Evolutionary conservation across 1,140 invertebrate genomes (phyloP), one percentile per base, ranked within the genome.

Genomic region (Choristoneura fumiferana): DNA sequence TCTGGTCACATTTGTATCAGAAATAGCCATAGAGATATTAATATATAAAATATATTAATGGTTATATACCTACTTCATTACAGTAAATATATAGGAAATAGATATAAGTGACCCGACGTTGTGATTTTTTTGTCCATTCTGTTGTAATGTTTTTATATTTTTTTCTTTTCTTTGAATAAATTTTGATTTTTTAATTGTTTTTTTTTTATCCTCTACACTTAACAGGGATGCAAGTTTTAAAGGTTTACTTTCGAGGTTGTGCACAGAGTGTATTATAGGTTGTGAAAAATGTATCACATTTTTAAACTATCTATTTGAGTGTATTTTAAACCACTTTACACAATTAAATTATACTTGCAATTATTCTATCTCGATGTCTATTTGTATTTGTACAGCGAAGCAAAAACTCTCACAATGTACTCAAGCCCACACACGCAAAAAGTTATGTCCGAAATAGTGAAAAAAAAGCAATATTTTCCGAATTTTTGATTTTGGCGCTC

Each of bases 101-200:
- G 43, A 29, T 13, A 8, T 49, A 49, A 49, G 43, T 45, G 2
- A 22, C 22, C 43, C 22, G 12, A 22, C 22, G 43, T 49, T 49
- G 43, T 49, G 43, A 49, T 49, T 49, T 43, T 40, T 49, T 49
- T 49, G 43, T 13, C 22, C 43, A 33, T 33, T 49, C 43, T 49
- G 43, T 49, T 49, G 29, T n/a, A 49, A 29, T 10, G 15, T 43
- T 49, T 49, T 49, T 49, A 22, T 22, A n/a, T 22, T 15, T 49
- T 33, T 49, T 29, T 14, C 14, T 49, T 45, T 33, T 49, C 43
- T 49, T 49, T 22, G 22, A 49, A 49, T 49, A 49, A 49, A 49
- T 49, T 49, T 22, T 15, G 39, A 40, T 29, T 49, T 49, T 49
- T 49, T 49, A 22, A 49, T 49, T 17, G 8, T 22, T 49, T 49